These are phyloP conservation scores for Hoplostethus mediterraneus DNA, from an alignment of 2,797 vertebrate genomes.

Conservation along the genomic window DNA sequence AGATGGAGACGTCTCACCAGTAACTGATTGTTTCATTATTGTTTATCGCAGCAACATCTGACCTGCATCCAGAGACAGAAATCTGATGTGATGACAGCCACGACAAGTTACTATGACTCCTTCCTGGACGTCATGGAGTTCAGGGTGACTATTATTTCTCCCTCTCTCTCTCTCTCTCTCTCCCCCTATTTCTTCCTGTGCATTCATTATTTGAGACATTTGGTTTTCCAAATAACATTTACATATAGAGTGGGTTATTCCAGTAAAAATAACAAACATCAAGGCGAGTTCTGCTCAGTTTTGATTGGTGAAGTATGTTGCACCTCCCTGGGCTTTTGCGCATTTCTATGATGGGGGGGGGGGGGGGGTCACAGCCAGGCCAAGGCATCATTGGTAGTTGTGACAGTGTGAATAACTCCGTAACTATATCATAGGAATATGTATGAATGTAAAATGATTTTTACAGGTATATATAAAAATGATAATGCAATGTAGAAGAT, in stretches of 20 bases:
- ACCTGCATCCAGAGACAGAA: constrained; percentile 91
- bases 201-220: constrained; percentile 30
- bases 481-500: background rate
- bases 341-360: constrained; percentile 47
- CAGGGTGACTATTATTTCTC: constrained; percentile 84
- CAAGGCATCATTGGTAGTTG: constrained; percentile 25
- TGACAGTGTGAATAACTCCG: constrained; percentile 28
- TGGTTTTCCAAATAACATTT: constrained; percentile 46
- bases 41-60: constrained; percentile 88
- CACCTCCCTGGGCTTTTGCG: constrained; percentile 28
- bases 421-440: constrained; percentile 24
- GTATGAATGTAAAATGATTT: background rate
- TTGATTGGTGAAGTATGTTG: constrained; percentile 20
- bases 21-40: constrained; percentile 16
- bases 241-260: constrained; percentile 68
- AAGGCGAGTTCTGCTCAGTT: background rate
- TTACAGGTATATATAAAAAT: constrained; percentile 19
- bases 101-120: constrained; percentile 89
- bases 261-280: constrained; percentile 30
- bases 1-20: background rate
- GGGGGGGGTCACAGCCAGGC: constrained; percentile 27
- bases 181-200: background rate
- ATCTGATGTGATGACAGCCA: constrained; percentile 82
- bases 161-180: background rate
- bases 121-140: constrained; percentile 97